Evolutionary conservation across 2,113 vertebrate species (phyloP).

Genomic region (Phalacrocorax aristotelis): DNA sequence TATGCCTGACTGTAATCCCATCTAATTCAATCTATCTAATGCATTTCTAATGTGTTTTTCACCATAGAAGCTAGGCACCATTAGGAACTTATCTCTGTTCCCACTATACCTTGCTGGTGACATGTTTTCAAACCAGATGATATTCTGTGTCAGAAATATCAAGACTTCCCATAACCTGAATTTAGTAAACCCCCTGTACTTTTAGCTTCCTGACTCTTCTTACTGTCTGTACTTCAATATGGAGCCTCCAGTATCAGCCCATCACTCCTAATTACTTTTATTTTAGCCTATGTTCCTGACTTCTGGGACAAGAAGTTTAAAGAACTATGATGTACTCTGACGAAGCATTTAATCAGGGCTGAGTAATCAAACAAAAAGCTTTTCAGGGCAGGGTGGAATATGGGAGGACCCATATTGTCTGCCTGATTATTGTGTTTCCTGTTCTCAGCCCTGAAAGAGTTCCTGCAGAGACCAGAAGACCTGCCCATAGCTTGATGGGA

Average conservation of each 20-base stretch:
- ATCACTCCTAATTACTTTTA: constrained; percentile 67
- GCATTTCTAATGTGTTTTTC: constrained; percentile 7
- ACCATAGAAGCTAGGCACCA: background rate
- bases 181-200: constrained; percentile 1
- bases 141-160: constrained; percentile 21
- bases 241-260: constrained; percentile 48
- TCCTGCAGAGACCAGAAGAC: constrained; percentile 38
- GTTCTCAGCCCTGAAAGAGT: constrained; percentile 41
- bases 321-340: constrained; percentile 51
- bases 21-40: constrained; percentile 31
- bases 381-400: constrained; percentile 58
- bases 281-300: constrained; percentile 56
- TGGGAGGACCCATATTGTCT: constrained; percentile 68
- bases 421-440: constrained; percentile 51
- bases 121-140: background rate
- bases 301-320: constrained; percentile 60
- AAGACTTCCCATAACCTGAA: constrained; percentile 56
- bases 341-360: constrained; percentile 59
- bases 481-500: constrained; percentile 25
- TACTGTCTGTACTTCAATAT: constrained; percentile 36
- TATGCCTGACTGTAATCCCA: background rate
- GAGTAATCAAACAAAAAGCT: constrained; percentile 69
- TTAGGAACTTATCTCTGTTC: constrained; percentile 38
- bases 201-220: constrained; percentile 46
- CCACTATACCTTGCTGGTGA: constrained; percentile 1